Conservation (phyloP, 1,140 invertebrate genomes). For the Pygmarrhopalites habei region DNA sequence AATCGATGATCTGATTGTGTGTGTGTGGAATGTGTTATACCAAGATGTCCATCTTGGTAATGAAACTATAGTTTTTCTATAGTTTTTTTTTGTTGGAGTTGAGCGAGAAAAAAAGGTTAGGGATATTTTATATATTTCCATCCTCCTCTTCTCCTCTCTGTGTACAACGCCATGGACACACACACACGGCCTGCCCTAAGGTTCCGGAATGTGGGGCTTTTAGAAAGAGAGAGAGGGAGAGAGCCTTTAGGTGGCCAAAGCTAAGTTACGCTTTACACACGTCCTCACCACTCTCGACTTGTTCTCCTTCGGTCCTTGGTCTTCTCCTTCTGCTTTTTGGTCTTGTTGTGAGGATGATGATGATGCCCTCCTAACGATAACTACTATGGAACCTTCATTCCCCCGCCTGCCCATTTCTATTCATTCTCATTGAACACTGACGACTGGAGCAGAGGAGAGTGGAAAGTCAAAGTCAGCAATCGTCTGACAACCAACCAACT, state of each 20-base stretch:
- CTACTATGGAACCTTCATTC: not conserved
- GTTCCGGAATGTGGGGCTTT: conserved; percentile 4
- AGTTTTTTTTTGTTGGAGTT: not conserved
- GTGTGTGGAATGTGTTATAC: conserved; percentile 3
- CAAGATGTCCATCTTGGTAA: conserved; percentile 5
- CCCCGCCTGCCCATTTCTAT: not conserved
- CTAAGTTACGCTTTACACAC: not conserved
- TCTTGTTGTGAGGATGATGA: no score
- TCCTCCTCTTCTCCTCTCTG: no score
- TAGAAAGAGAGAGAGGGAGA: no score
- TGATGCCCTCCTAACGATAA: no score
- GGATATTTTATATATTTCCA: no score
- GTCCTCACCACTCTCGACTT: not conserved
- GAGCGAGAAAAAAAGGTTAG: no score
- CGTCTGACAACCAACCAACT: conserved; percentile 1
- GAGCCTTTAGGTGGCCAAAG: conserved; percentile 2
- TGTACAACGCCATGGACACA: no score
- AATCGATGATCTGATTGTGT: not conserved
- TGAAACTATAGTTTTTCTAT: conserved; percentile 8
- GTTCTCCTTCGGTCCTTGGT: not conserved
- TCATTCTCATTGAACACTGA: no score
- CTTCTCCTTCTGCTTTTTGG: no score
- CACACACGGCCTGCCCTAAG: conserved; percentile 7
- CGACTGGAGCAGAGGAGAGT: not conserved
- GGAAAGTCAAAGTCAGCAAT: not conserved